These are phyloP conservation scores for Leucoma salicis DNA, from an alignment of 2,888 invertebrate genomes.

Conservation along the genomic window DNA sequence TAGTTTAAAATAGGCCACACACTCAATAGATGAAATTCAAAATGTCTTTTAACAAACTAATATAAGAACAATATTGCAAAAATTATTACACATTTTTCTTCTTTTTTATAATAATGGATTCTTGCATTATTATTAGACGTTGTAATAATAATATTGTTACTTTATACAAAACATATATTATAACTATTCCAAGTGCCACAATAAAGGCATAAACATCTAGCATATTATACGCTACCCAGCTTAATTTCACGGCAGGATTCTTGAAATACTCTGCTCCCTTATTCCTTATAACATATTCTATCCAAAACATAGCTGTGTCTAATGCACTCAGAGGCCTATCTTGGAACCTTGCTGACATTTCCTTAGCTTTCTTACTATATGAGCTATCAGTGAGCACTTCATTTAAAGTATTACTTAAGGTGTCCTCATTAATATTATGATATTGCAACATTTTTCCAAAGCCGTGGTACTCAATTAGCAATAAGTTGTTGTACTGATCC, in stretches of 20 bases:
- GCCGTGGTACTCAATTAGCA: slow-evolving; percentile 61
- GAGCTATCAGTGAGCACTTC: slow-evolving; percentile 62
- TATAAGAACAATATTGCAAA: no score
- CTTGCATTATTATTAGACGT: slow-evolving; percentile 2
- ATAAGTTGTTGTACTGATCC: slow-evolving; percentile 77
- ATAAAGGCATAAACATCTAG: slow-evolving; percentile 68
- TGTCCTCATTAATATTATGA: slow-evolving; percentile 64
- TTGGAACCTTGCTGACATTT: slow-evolving; percentile 68
- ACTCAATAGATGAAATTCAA: no score
- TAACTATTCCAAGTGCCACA: slow-evolving; percentile 20
- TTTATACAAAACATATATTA: slow-evolving; percentile 25
- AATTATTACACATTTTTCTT: background rate
- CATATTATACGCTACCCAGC: slow-evolving; percentile 61
- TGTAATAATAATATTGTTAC: slow-evolving; percentile 4
- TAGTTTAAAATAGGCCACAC: no score
- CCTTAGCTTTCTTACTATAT: slow-evolving; percentile 55
- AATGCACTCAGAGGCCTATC: slow-evolving; percentile 77
- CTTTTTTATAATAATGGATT: background rate
- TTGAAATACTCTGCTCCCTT: slow-evolving; percentile 79
- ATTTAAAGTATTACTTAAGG: slow-evolving; percentile 48
- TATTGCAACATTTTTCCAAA: slow-evolving; percentile 68
- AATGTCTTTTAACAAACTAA: no score
- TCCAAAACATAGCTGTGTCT: slow-evolving; percentile 79
- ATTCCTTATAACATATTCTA: slow-evolving; percentile 80
- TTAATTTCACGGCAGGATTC: slow-evolving; percentile 69